Conservation (phyloP, 2,113 vertebrate species). For the Muntiacus reevesi region DNA sequence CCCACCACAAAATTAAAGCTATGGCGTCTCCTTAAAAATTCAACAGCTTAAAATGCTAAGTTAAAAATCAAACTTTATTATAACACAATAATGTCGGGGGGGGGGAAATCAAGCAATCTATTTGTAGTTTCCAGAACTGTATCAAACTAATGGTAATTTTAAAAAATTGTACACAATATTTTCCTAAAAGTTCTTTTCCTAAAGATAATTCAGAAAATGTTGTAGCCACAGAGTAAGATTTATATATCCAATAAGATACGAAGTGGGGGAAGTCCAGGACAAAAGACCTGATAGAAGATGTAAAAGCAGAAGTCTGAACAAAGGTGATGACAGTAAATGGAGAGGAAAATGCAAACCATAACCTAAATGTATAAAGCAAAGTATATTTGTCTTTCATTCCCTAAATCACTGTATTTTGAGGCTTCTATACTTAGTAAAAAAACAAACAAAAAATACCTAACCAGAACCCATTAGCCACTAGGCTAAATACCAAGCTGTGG, state of each 20-base stretch:
- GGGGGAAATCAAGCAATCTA: background rate
- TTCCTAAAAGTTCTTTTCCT: background rate
- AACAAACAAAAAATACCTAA: background rate
- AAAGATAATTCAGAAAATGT: background rate
- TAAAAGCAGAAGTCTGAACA: background rate
- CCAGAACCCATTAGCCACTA: background rate
- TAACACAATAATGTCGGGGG: background rate
- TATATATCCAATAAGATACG: background rate
- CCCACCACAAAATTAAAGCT: background rate
- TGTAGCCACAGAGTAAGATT: background rate
- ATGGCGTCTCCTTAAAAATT: constrained; percentile 7
- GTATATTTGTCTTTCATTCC: background rate
- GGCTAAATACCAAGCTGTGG: background rate
- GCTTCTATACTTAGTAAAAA: background rate
- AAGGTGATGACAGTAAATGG: background rate
- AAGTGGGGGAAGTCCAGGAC: background rate
- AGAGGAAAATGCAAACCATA: background rate
- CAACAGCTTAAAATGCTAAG: background rate
- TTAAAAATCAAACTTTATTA: background rate
- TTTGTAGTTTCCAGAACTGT: background rate
- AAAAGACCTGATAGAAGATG: background rate
- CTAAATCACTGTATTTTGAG: background rate
- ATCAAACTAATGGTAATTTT: background rate
- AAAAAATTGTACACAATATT: background rate
- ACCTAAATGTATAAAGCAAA: background rate